phyloP scores from a whole-genome alignment of 2,797 vertebrate genomes.

The Sebastes paucispinis region DNA sequence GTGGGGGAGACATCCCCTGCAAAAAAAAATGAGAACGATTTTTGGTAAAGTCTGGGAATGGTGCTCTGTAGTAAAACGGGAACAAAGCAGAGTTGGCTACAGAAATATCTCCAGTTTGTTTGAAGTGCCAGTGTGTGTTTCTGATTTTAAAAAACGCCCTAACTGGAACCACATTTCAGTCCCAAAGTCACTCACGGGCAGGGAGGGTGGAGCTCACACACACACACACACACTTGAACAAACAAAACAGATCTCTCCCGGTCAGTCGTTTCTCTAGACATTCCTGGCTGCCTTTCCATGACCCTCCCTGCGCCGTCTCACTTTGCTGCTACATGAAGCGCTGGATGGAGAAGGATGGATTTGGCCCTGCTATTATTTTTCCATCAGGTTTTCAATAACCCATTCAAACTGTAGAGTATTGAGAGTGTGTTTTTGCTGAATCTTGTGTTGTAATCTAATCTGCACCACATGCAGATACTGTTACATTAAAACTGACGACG shows the following conservation, averaged over 20 bases:
- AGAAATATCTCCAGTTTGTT: slow-evolving; percentile 77
- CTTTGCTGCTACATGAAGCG: slow-evolving; percentile 35
- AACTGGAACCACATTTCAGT: slow-evolving; percentile 86
- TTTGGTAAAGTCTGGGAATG: slow-evolving; percentile 56
- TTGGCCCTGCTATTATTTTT: slow-evolving; percentile 51
- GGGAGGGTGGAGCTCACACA: slow-evolving; percentile 70
- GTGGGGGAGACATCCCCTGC: slow-evolving; percentile 5
- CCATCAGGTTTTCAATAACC: slow-evolving; percentile 48
- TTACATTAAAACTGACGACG: slow-evolving; percentile 47
- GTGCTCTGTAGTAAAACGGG: slow-evolving; percentile 69
- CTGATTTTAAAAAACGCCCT: slow-evolving; percentile 76
- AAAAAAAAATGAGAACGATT: background rate
- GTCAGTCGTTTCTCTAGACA: slow-evolving; percentile 76
- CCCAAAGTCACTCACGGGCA: slow-evolving; percentile 73
- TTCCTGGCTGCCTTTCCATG: slow-evolving; percentile 76
- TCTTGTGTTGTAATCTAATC: slow-evolving; percentile 50
- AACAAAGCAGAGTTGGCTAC: slow-evolving; percentile 70
- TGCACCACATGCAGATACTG: slow-evolving; percentile 42
- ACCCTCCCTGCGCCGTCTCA: slow-evolving; percentile 70
- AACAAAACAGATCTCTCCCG: slow-evolving; percentile 74
- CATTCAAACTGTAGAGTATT: slow-evolving; percentile 18
- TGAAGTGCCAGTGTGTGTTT: slow-evolving; percentile 82
- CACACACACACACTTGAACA: slow-evolving; percentile 65
- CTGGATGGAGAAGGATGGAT: slow-evolving; percentile 34
- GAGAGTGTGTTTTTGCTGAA: slow-evolving; percentile 19